These are phyloP conservation scores for Craseonycteris thonglongyai DNA, from an alignment of 2,113 vertebrate species.

Conservation along the genomic window DNA sequence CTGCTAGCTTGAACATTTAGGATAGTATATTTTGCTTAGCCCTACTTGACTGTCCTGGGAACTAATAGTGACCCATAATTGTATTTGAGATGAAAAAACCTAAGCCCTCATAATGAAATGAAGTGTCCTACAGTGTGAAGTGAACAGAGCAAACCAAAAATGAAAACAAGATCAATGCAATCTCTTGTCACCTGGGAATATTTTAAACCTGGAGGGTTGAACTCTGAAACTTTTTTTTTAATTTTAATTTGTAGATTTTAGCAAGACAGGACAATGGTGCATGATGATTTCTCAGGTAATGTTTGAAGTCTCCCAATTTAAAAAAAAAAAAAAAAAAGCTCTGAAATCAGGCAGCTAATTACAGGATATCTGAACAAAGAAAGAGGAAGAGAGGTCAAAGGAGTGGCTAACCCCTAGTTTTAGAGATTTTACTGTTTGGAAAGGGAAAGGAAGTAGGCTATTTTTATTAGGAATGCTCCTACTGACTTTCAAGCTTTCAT, in stretches of 20 bases:
- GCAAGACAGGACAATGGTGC: not conserved
- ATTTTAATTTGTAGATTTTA: constrained; percentile 9
- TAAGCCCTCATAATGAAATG: not conserved
- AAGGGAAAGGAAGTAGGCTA: constrained; percentile 21
- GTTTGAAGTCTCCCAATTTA: constrained; percentile 27
- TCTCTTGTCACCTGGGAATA: not conserved
- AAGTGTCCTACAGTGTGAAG: not conserved
- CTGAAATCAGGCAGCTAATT: constrained; percentile 31
- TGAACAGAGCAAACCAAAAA: constrained; percentile 18
- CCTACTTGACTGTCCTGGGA: not conserved
- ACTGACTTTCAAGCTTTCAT: not conserved
- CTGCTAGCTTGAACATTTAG: not conserved
- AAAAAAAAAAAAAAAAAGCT: constrained; percentile 3
- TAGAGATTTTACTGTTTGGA: constrained; percentile 27
- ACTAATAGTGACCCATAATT: not conserved
- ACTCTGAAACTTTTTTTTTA: not conserved
- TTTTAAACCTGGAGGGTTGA: not conserved
- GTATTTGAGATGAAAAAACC: constrained; percentile 8
- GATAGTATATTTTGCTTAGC: constrained; percentile 13
- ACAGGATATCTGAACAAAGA: not conserved
- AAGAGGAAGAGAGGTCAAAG: constrained; percentile 36
- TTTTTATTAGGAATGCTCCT: not conserved
- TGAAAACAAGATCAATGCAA: constrained; percentile 11
- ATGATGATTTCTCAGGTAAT: not conserved
- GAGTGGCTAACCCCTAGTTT: constrained; percentile 23